These are phyloP conservation scores for Oreortyx pictus DNA, from an alignment of 2,797 vertebrate species.

Conservation along the genomic window DNA sequence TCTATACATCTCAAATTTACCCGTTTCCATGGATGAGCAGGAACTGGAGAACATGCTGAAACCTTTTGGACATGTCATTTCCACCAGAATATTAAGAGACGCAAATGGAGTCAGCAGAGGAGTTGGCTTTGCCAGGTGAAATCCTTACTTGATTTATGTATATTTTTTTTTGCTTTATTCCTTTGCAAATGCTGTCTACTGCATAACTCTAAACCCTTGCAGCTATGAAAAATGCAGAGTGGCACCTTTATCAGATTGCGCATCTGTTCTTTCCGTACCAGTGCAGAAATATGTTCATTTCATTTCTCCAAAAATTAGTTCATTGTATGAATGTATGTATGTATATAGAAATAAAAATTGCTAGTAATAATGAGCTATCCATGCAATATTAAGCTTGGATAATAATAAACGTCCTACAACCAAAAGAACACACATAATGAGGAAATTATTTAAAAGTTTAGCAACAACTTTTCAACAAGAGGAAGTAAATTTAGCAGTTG, in stretches of 20 bases:
- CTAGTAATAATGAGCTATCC: neutral
- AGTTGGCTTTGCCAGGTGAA: conserved; percentile 97
- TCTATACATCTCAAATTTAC: conserved; percentile 99
- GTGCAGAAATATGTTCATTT: neutral
- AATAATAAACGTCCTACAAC: neutral
- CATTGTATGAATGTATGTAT: neutral
- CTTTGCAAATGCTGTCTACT: neutral
- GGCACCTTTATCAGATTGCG: neutral
- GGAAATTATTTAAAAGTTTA: conserved; percentile 6
- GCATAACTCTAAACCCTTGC: neutral
- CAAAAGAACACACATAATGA: neutral
- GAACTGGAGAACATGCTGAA: conserved; percentile 98
- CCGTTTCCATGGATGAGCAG: conserved; percentile 96
- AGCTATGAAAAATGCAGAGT: neutral
- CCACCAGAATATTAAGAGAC: conserved; percentile 96
- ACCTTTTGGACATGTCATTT: conserved; percentile 97
- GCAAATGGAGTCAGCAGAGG: conserved; percentile 97
- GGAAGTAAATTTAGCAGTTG: conserved; percentile 24
- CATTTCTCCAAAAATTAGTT: conserved; percentile 11
- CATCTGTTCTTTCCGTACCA: neutral
- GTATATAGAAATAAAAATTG: neutral
- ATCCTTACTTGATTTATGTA: neutral
- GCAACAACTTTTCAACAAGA: conserved; percentile 11
- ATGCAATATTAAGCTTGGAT: neutral
- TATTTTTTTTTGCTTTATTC: neutral